Evolutionary conservation across 2,797 vertebrate species (phyloP).

Genomic region (Chanos chanos): DNA sequence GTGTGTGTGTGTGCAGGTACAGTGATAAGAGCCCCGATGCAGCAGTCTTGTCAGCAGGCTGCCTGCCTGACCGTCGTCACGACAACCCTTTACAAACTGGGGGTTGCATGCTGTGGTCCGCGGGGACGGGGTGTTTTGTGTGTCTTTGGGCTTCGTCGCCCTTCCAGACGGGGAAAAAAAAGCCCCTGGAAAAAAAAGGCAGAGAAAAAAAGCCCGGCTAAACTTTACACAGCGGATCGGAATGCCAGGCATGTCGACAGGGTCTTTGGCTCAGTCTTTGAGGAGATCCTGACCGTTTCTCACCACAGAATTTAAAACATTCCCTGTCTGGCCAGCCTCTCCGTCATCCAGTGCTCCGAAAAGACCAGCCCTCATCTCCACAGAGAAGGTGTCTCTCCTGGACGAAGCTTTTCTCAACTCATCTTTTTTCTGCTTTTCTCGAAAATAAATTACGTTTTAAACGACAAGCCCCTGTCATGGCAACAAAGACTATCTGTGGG

Average conservation of each 20-base stretch:
- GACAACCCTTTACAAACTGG: conserved; percentile 15
- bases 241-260: conserved; percentile 80
- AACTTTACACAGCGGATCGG: conserved; percentile 81
- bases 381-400: no score
- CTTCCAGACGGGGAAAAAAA: no score
- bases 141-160: conserved; percentile 50
- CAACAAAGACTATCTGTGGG: no score
- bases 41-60: conserved; percentile 19
- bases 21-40: conserved; percentile 5
- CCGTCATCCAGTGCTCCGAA: conserved; percentile 33
- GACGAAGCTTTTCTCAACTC: no score
- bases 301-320: conserved; percentile 66
- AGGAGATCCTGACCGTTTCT: conserved; percentile 60
- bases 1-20: conserved; percentile 30
- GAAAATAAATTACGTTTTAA: no score
- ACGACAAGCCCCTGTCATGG: no score
- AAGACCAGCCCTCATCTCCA: no score
- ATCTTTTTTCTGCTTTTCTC: no score
- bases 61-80: conserved; percentile 21
- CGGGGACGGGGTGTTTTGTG: not conserved
- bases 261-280: conserved; percentile 67
- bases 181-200: no score
- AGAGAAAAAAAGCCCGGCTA: conserved; percentile 70
- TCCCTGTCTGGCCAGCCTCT: conserved; percentile 23
- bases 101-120: not conserved